phyloP scores from a whole-genome alignment of 2,797 vertebrate species.

The Muraenolepis orangiensis region DNA sequence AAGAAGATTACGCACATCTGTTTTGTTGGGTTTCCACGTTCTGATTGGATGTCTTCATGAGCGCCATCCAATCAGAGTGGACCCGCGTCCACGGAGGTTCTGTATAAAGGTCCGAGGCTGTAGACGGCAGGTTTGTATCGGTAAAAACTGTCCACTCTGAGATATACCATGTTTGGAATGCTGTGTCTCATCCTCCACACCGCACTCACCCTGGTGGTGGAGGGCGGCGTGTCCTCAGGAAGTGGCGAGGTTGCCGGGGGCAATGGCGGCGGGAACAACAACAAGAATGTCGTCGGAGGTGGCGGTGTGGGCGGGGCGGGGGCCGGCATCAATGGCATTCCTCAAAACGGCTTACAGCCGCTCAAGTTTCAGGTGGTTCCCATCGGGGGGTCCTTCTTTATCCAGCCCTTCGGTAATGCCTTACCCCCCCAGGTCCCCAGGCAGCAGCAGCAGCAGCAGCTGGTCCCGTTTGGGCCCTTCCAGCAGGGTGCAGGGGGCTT shows the following conservation, averaged over 20 bases:
- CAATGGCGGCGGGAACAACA: conserved; percentile 48
- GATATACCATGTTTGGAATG: conserved; percentile 57
- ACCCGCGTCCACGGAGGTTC: conserved; percentile 9
- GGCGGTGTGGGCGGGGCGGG: conserved; percentile 23
- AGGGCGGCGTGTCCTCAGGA: conserved; percentile 59
- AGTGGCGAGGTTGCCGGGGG: conserved; percentile 58
- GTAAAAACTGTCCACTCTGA: conserved; percentile 9
- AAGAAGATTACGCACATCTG: conserved; percentile 39
- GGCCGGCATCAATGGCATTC: conserved; percentile 49
- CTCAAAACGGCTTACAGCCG: conserved; percentile 50
- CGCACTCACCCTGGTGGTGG: conserved; percentile 49
- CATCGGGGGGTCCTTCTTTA: conserved; percentile 53
- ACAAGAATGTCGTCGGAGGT: conserved; percentile 5
- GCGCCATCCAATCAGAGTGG: background rate
- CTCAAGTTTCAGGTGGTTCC: conserved; percentile 54
- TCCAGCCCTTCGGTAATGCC: conserved; percentile 54
- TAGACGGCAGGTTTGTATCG: background rate
- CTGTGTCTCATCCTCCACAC: conserved; percentile 59
- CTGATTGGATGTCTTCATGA: conserved; percentile 58
- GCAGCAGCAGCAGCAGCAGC: conserved; percentile 40
- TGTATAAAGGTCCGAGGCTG: conserved; percentile 54
- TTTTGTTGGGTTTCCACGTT: conserved; percentile 53
- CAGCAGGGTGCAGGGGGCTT: conserved; percentile 46
- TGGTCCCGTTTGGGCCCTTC: conserved; percentile 45
- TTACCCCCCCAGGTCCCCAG: background rate